Base-by-base conservation (phyloP, 2,797 vertebrate genomes). In the Sebastes minor region DNA sequence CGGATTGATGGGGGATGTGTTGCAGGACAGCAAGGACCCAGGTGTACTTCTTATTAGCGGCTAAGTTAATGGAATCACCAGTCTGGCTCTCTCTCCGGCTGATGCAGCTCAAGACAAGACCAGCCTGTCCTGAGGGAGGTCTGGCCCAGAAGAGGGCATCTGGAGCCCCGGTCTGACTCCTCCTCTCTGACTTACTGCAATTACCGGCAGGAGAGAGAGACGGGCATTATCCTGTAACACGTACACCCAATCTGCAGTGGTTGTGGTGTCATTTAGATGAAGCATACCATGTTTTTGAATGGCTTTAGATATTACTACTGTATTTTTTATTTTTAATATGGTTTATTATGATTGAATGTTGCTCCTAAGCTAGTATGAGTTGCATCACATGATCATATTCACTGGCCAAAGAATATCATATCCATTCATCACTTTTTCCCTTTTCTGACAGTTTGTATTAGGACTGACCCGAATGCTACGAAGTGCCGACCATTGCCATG, bases 21-120 rank as follows among this genome's bases (percentile, higher is more conserved):
- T 65, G 79, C 86, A 61, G 67, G 86, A 87, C 73, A 81, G 82
- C 76, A 67, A 81, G 94, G 92, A 93, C 94, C 90, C 94, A 95
- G 94, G 94, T 95, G 94, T 87, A 79, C 80, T 60, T 91, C 83
- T 89, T 88, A 92, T 95, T 94, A 94, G 92, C 59, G 46, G 67
- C 74, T 68, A 71, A 86, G 87, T 89, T 93, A 94, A 94, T 94
- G 87, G 87, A 91, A 91, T 91, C 87, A 76, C 56, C 77, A 65
- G 89, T 66, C 88, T 57, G 84, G 83, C 76, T 86, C 81, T 90
- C 67, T 63, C 65, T 63, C 68, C 49, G 73, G 82, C 89, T 89
- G 82, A 69, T 3, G 62, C 69, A 20, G 88, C 88, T 87, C 81
- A 86, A 87, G 90, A 91, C 85, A 18, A 78, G 87, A 82, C 76